Conservation (phyloP, 2,797 vertebrate species). For the Phyllotis vaccarum region DNA sequence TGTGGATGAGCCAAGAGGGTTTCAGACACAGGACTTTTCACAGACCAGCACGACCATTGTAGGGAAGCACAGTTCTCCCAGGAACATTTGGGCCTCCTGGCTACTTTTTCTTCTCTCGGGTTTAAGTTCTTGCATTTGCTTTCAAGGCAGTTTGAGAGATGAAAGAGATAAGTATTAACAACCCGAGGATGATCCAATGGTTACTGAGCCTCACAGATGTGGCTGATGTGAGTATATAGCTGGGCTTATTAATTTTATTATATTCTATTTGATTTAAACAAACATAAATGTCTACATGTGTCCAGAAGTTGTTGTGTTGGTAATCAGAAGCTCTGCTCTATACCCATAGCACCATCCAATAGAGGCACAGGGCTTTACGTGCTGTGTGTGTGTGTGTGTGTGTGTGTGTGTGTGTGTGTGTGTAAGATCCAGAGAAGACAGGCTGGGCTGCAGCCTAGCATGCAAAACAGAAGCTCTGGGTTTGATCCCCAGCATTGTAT, state of each 20-base stretch:
- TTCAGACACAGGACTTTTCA: neutral
- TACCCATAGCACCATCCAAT: neutral
- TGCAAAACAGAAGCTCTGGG: neutral
- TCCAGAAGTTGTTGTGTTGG: neutral
- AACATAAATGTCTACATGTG: neutral
- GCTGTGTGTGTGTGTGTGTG: no score
- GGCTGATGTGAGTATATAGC: neutral
- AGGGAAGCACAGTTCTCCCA: neutral
- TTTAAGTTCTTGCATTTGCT: neutral
- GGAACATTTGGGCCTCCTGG: neutral
- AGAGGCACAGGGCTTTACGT: neutral
- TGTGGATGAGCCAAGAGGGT: neutral
- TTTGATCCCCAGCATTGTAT: neutral
- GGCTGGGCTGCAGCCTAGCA: no score
- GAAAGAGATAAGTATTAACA: neutral
- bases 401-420: no score
- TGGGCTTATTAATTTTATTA: neutral
- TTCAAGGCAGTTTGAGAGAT: neutral
- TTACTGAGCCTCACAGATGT: neutral
- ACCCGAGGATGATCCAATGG: no score
- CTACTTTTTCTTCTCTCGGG: neutral
- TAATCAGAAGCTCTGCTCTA: neutral
- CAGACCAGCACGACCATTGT: no score
- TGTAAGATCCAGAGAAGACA: neutral
- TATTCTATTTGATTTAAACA: constrained; percentile 20